Percentiles rank a stretch among this genome's conserved stretches.
Conservation (phyloP, 2,888 invertebrate genomes). For the Ennomos erosarius region DNA sequence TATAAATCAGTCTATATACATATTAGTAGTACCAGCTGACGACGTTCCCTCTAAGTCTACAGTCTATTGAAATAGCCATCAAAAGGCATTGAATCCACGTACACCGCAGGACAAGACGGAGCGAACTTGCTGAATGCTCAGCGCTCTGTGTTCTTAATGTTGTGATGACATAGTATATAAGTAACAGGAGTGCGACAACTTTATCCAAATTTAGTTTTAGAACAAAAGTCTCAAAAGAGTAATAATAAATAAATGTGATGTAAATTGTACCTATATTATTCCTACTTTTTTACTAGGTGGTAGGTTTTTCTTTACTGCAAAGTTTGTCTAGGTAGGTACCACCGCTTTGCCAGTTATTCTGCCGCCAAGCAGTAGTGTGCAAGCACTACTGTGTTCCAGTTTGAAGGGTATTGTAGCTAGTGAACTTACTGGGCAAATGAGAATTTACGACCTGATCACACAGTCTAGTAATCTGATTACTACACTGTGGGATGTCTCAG, state of each 20-base stretch:
- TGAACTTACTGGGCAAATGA: no score
- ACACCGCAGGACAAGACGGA: constrained; percentile 10
- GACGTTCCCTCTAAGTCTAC: background rate
- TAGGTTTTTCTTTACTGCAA: no score
- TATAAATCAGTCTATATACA: background rate
- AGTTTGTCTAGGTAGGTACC: no score
- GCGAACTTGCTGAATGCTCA: constrained; percentile 16
- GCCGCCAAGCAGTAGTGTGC: no score
- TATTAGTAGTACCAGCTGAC: background rate
- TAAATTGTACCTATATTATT: no score
- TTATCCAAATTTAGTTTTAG: background rate
- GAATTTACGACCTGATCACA: no score
- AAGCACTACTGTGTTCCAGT: no score
- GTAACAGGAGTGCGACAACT: background rate
- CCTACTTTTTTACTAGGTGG: no score
- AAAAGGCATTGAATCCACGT: constrained; percentile 18
- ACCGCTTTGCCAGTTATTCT: no score
- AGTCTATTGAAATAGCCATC: constrained; percentile 16
- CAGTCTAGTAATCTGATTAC: no score
- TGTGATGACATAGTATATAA: background rate
- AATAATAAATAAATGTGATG: background rate
- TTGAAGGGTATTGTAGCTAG: no score
- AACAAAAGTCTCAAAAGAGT: background rate
- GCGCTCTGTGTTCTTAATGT: constrained; percentile 22
- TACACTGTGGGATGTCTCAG: no score